These are phyloP conservation scores for Sclerurus mexicanus DNA, from an alignment of 2,113 vertebrate species.

Conservation along the genomic window DNA sequence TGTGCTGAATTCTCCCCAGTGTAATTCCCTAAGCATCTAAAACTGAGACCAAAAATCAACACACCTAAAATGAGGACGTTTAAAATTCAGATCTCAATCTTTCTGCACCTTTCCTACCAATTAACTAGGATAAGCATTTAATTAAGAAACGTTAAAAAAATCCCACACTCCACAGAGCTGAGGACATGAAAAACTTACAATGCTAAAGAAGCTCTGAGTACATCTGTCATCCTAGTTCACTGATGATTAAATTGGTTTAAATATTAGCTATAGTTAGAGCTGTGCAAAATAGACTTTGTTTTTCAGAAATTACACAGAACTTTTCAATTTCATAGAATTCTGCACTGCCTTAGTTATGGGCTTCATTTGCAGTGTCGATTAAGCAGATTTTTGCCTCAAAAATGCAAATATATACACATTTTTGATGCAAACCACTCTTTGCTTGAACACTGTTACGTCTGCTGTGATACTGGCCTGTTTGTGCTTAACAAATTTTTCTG, in stretches of 20 bases:
- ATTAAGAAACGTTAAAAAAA: neutral
- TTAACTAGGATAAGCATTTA: neutral
- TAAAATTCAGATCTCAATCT: neutral
- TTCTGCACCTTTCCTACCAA: neutral
- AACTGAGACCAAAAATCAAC: neutral
- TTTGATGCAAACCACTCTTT: conserved; percentile 24
- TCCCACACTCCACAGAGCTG: neutral
- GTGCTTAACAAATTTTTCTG: conserved; percentile 15
- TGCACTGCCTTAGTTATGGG: neutral
- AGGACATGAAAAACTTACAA: neutral
- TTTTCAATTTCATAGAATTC: conserved; percentile 54
- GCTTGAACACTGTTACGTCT: conserved; percentile 1
- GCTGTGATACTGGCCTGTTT: conserved; percentile 27
- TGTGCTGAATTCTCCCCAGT: neutral
- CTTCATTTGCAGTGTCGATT: conserved; percentile 27
- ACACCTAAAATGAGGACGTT: neutral
- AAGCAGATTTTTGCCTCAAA: conserved; percentile 47
- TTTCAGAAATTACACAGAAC: conserved; percentile 20
- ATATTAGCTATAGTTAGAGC: conserved; percentile 1
- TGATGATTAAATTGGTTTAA: neutral
- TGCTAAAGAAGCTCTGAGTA: neutral
- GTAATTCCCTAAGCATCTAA: neutral
- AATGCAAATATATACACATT: conserved; percentile 41
- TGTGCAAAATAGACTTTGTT: conserved; percentile 13
- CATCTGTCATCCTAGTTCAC: neutral